Evolutionary conservation across 2,113 vertebrate species (phyloP), one percentile per base, ranked within the genome.

Genomic region (Ornithorhynchus anatinus): DNA sequence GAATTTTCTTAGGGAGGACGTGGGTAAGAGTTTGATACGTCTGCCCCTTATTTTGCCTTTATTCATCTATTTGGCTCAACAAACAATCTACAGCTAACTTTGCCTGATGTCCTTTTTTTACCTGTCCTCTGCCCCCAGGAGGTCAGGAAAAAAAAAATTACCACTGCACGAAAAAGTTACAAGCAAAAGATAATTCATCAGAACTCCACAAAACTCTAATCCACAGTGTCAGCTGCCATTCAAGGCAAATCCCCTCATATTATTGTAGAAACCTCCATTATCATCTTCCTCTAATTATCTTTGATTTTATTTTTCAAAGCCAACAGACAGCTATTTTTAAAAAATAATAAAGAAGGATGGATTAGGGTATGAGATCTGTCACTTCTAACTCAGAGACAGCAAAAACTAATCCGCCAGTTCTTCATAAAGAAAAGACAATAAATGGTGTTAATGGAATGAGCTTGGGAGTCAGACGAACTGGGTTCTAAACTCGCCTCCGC

Each of bases 251-350:
- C 51, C 62, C 33, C 58, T 65, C 47, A 69, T 0, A 47, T 69
- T 81, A 61, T 75, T 75, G 72, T 44, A 77, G 75, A 63, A 72
- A 85, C 65, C 38, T 39, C 50, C 10, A 23, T 60, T 56, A 33
- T 71, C 20, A 59, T 75, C 65, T 50, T 63, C 65, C 59, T 72
- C 66, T 51, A 81, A 48, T 31, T 53, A 47, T 59, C 76, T 76
- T 81, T 74, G 85, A 79, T n/a, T n/a, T n/a, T n/a, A n/a, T n/a
- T n/a, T n/a, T n/a, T n/a, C 72, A 77, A 75, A 74, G 63, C 48
- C 38, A 52, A 66, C 54, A 81, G 68, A 82, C 43, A 44, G 52
- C 50, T 75, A 74, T 80, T 71, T 68, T 83, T 85, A 81, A n/a
- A 83, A 77, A 85, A 81, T 79, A 81, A 81, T 60, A 74, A 79